Base-by-base conservation (phyloP, 2,113 vertebrate genomes). In the Dasyprocta punctata region DNA sequence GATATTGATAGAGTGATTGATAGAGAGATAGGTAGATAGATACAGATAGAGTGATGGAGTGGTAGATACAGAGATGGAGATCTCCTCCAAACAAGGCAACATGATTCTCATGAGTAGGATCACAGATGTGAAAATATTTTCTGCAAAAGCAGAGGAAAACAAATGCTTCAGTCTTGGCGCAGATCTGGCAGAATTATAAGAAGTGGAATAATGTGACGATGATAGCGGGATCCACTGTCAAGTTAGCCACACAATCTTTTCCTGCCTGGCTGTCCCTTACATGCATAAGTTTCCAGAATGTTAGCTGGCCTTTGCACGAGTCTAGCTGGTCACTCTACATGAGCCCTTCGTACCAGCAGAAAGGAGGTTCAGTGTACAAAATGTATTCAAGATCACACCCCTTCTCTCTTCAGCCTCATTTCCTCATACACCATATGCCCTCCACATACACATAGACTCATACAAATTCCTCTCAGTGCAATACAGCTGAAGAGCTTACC, bases 91-190 rank as follows among this genome's bases (percentile, higher is more conserved):
- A 33, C 47, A 36, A 82, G 83, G 19, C 56, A 49, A 56, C 86
- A 22, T 5, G 10, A 44, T 44, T 44, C 83, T 61, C 47, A 49
- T 54, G 67, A 80, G 63, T 36, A n/a, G 17, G 44, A n/a, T 33
- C 94, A 93, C 44, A 30, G 58, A 92, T 94, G 90, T 52, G 54
- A 86, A 91, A 89, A 30, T 24, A 61, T 80, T 94, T 95, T 61
- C 69, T 80, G n/a, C 86, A 96, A 91, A n/a, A 52, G 38, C n/a
- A 84, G 41, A 75, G 56, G 75, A 24, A 89, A 1, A 9, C 5
- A 69, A 65, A 0, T 84, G n/a, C 30, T 63, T 16, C 16, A 10
- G 16, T 7, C 38, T 65, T 33, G 22, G 17, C 44, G 69, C 26
- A 22, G 8, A 86, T 90, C 69, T 17, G 33, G 22, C 12, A 49